A percentile compares a stretch with the other conserved stretches of the same genome.
Evolutionary conservation across 2,888 invertebrate species (phyloP).

Genomic region (Tetheella fluctuosa): DNA sequence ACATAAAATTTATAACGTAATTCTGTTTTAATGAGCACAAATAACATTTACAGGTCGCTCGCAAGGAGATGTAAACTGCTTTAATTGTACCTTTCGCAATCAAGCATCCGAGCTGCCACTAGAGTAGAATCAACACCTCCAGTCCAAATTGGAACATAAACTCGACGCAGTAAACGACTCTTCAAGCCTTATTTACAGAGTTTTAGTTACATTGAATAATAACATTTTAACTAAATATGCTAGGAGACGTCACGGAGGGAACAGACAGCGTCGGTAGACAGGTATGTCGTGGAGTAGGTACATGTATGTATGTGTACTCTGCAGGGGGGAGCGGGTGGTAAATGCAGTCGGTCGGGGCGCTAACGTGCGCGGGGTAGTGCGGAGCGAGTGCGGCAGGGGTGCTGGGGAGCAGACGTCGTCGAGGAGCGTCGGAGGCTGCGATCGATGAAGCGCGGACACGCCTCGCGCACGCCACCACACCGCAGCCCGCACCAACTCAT

Average conservation of each 20-base stretch:
- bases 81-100: constrained; percentile 68
- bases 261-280: constrained; percentile 62
- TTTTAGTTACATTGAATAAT: constrained; percentile 37
- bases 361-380: constrained; percentile 70
- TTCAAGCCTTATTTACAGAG: constrained; percentile 34
- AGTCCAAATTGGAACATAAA: constrained; percentile 54
- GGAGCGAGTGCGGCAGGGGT: constrained; percentile 40
- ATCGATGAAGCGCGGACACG: constrained; percentile 84
- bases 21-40: constrained; percentile 74
- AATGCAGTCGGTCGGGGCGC: constrained; percentile 83
- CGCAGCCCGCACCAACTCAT: constrained; percentile 65
- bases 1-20: constrained; percentile 75
- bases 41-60: constrained; percentile 77
- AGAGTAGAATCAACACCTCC: constrained; percentile 69
- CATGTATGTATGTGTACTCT: constrained; percentile 51
- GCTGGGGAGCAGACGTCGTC: constrained; percentile 76
- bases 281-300: constrained; percentile 46
- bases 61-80: constrained; percentile 73
- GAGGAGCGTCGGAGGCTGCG: constrained; percentile 82
- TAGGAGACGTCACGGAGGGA: constrained; percentile 34
- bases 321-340: constrained; percentile 74
- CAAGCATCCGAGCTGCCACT: constrained; percentile 53
- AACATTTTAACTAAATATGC: constrained; percentile 53
- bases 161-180: constrained; percentile 46
- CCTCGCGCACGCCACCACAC: constrained; percentile 71